phyloP scores from a whole-genome alignment of 2,113 vertebrate genomes.

The Rhinoderma darwinii region DNA sequence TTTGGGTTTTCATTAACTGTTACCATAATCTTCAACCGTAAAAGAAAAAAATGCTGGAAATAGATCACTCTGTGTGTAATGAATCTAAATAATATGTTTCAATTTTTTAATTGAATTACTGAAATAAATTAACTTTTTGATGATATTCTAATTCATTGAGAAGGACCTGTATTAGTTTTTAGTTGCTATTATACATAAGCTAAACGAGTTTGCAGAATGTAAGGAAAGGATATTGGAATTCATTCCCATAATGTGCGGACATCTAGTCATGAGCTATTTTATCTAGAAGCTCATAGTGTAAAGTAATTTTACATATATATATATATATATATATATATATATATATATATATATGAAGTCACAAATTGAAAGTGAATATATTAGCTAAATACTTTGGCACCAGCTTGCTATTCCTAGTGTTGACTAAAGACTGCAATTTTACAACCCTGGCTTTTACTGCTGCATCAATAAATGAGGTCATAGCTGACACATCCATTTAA shows the following conservation, averaged over 20 bases:
- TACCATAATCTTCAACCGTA: no score
- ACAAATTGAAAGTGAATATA: slow-evolving; percentile 43
- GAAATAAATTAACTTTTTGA: no score
- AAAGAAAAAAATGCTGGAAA: no score
- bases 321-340: not conserved
- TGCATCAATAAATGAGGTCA: slow-evolving; percentile 49
- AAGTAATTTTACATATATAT: slow-evolving; percentile 13
- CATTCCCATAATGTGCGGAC: not conserved
- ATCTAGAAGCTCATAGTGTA: not conserved
- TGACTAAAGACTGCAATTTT: slow-evolving; percentile 31
- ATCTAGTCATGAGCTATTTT: not conserved
- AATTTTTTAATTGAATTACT: no score
- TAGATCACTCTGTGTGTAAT: no score
- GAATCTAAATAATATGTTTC: no score
- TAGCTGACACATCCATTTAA: slow-evolving; percentile 31
- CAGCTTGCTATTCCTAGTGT: slow-evolving; percentile 17
- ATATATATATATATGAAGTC: slow-evolving; percentile 19
- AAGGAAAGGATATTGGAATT: not conserved
- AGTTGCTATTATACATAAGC: not conserved
- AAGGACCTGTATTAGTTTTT: not conserved
- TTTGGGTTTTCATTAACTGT: no score
- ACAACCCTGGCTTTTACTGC: slow-evolving; percentile 3
- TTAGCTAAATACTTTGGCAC: slow-evolving; percentile 20
- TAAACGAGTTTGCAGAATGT: not conserved
- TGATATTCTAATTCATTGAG: no score